Conservation (phyloP, 2,113 vertebrate species). For the Mellivora capensis region DNA sequence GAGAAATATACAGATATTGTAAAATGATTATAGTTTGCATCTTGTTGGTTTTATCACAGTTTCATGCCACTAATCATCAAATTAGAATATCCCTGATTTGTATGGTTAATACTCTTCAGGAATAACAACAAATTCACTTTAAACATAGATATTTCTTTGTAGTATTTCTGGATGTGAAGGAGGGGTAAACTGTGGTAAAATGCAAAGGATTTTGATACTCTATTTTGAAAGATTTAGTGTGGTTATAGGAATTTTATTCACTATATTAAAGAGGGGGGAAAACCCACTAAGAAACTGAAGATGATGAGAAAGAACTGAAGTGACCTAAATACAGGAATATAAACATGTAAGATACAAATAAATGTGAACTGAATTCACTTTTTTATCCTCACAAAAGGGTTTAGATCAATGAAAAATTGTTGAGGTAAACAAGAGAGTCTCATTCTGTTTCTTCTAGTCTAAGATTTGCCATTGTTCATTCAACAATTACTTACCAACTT, state of each 20-base stretch:
- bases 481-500: neutral
- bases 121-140: neutral
- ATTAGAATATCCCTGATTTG: neutral
- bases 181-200: neutral
- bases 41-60: neutral
- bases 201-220: neutral
- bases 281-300: neutral
- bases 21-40: neutral
- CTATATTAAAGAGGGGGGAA: neutral
- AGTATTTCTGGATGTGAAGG: neutral
- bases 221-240: neutral
- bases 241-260: neutral
- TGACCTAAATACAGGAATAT: neutral
- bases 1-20: neutral
- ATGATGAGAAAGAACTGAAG: neutral
- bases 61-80: neutral
- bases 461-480: neutral
- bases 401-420: neutral
- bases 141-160: neutral
- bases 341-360: conserved; percentile 3
- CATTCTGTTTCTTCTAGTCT: neutral
- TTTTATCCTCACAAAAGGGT: neutral
- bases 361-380: neutral
- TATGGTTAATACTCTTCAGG: neutral
- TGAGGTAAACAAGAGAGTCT: neutral